phyloP scores from a whole-genome alignment of 2,888 invertebrate species.

The Ochlodes sylvanus region DNA sequence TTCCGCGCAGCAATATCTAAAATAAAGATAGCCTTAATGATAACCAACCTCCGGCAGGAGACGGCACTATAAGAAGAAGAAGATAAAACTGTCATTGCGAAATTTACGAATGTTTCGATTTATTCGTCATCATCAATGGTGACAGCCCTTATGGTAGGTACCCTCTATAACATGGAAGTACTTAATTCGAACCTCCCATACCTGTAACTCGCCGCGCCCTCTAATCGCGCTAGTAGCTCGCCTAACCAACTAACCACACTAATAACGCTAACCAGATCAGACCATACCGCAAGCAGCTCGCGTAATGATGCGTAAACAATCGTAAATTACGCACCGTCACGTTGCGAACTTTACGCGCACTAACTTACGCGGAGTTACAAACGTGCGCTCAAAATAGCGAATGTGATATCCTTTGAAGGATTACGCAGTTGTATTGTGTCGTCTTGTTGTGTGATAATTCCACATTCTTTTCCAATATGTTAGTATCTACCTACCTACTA shows the following conservation, averaged over 20 bases:
- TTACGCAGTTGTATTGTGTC: not conserved
- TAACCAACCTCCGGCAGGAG: too few relatives aligned
- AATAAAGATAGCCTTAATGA: too few relatives aligned
- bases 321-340: slow-evolving; percentile 50
- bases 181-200: not conserved
- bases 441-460: too few relatives aligned
- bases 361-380: slow-evolving; percentile 17
- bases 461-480: too few relatives aligned
- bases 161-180: not conserved
- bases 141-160: not conserved
- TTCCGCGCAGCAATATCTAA: too few relatives aligned
- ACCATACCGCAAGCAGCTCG: slow-evolving; percentile 43
- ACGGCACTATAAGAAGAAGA: too few relatives aligned
- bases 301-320: slow-evolving; percentile 52
- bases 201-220: not conserved
- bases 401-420: slow-evolving; percentile 29
- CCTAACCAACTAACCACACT: slow-evolving; percentile 14
- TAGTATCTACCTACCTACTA: too few relatives aligned
- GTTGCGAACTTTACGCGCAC: slow-evolving; percentile 33
- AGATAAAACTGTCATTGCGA: too few relatives aligned
- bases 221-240: not conserved
- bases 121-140: not conserved
- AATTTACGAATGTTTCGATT: too few relatives aligned
- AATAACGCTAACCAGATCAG: slow-evolving; percentile 45
- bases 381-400: slow-evolving; percentile 27